Evolutionary conservation across 2,888 invertebrate species (phyloP).

Genomic region (Phania funesta): DNA sequence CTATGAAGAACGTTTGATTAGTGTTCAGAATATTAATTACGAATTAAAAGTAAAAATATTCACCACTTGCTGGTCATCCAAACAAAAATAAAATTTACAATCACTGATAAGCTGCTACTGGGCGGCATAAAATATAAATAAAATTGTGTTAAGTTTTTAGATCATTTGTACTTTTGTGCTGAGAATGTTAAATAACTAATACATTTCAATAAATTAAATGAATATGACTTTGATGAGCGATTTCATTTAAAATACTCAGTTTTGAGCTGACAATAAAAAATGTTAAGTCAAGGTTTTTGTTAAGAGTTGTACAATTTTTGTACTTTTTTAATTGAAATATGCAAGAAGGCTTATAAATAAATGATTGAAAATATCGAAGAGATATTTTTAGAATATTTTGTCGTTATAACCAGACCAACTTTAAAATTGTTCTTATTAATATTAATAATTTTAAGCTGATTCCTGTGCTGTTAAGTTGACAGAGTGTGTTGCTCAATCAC

Average conservation of each 20-base stretch:
- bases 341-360: too few relatives aligned
- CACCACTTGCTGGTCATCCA: background rate
- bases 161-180: conserved; percentile 32
- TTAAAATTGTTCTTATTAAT: too few relatives aligned
- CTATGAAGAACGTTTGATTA: conserved; percentile 9
- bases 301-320: too few relatives aligned
- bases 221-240: background rate
- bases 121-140: background rate
- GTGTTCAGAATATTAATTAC: conserved; percentile 14
- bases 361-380: too few relatives aligned
- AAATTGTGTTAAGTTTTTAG: background rate
- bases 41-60: background rate
- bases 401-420: too few relatives aligned
- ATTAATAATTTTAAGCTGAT: too few relatives aligned
- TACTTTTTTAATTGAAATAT: too few relatives aligned
- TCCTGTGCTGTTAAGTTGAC: too few relatives aligned
- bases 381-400: too few relatives aligned
- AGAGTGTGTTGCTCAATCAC: too few relatives aligned
- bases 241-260: conserved; percentile 4
- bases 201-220: background rate
- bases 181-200: conserved; percentile 20
- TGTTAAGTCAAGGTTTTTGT: too few relatives aligned
- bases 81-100: conserved; percentile 22
- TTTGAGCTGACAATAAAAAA: background rate
- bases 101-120: background rate